Evolutionary conservation across 2,797 vertebrate genomes (phyloP), one percentile per base, ranked within the genome.

Genomic region (Pantherophis vulpinus): DNA sequence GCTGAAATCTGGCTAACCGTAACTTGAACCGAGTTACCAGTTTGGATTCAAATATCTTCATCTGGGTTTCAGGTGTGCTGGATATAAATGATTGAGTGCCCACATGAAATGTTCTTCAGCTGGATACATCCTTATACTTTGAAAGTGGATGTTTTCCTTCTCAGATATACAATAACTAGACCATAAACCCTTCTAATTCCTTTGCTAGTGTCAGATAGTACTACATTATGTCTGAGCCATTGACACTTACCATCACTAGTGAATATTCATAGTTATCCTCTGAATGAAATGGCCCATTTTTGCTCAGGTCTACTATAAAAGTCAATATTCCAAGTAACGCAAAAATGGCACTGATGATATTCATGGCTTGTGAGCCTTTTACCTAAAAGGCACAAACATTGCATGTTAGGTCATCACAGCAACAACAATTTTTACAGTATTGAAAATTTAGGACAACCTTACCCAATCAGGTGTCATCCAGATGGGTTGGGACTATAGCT

Each of bases 281-380:
- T 42, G 87, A 89, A 86, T 63, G 70, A 91, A 93, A 94, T 74
- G 74, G 23, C 8, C 55, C 90, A 93, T 93, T 59, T 66, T 10
- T 55, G 87, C 60, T 89, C 94, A 93, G 37, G 70, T 93, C 92
- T 59, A 94, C 74, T 59, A 91, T 89, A 87, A 91, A 89, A 59
- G 92, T 14, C 54, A 88, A 3, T 91, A 94, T 91, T 86, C 87
- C 92, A 87, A 91, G 90, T 60, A 91, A 91, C 8, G 92, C 92
- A 91, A 89, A 89, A n/a, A 91, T 93, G 87, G 87, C 90, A 89
- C 92, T 91, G 86, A 93, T 94, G 54, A 94, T 93, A 74, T 93
- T 94, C 92, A 94, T 91, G 79, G 87, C 94, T 86, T 93, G 94
- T 9, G 92, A 91, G 83, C 94, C 94, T 88, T 93, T 92, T 61